These are phyloP conservation scores for Campaea margaritaria DNA, from an alignment of 2,888 invertebrate species.

Conservation along the genomic window DNA sequence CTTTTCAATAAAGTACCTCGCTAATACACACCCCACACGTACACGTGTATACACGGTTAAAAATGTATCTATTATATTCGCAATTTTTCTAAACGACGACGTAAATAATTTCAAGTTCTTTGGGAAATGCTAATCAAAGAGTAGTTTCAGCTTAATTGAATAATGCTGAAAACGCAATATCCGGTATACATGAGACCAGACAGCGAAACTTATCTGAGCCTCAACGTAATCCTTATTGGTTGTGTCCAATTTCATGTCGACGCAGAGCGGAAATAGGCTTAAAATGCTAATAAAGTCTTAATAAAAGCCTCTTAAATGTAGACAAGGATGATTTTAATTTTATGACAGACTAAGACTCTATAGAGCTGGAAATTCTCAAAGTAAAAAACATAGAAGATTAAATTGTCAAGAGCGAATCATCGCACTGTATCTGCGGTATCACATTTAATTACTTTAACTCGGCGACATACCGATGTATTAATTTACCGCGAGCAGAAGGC, in stretches of 20 bases:
- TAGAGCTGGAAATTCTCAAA: not conserved
- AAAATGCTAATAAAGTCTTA: slow-evolving; percentile 36
- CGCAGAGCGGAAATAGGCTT: slow-evolving; percentile 41
- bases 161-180: slow-evolving; percentile 12
- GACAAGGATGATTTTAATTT: not conserved
- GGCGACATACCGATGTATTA: slow-evolving; percentile 42
- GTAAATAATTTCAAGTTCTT: slow-evolving; percentile 6
- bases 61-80: too few relatives aligned
- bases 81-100: slow-evolving; percentile 10
- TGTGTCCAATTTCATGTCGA: slow-evolving; percentile 52
- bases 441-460: slow-evolving; percentile 42
- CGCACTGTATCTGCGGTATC: slow-evolving; percentile 29
- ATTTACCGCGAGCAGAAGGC: slow-evolving; percentile 43
- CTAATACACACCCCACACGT: too few relatives aligned
- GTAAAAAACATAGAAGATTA: slow-evolving; percentile 21
- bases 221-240: slow-evolving; percentile 55
- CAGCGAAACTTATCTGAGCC: slow-evolving; percentile 39
- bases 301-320: slow-evolving; percentile 5
- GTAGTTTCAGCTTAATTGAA: slow-evolving; percentile 12
- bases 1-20: slow-evolving; percentile 30
- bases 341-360: not conserved
- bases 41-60: too few relatives aligned
- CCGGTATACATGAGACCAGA: slow-evolving; percentile 12
- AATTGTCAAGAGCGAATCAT: slow-evolving; percentile 35
- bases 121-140: slow-evolving; percentile 10